Base-by-base conservation (phyloP, 1,140 invertebrate genomes). In the Anoplophora glabripennis region DNA sequence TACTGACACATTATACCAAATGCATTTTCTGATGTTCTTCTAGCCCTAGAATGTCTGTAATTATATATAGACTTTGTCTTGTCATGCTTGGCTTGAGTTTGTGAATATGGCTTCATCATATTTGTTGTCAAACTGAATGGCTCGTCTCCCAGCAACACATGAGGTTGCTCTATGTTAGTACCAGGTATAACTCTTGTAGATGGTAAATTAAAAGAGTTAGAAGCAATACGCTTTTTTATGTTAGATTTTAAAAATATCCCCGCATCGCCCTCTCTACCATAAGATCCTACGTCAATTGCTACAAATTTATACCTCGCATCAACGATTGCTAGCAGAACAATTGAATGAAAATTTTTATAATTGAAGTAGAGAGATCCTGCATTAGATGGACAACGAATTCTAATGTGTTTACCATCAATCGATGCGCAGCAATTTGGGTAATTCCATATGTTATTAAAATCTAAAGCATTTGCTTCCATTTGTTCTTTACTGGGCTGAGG, bases 91-190 rank as follows among this genome's bases (percentile, higher is more conserved):
- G 75, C 51, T 37, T 68, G 11, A 36, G 62, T 62, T n/a, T 68
- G 61, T 15, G 73, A 69, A 64, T 74, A 81, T 36, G 78, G 77
- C 41, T 71, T 67, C 75, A 81, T 77, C 49, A 80, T 55, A 56
- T 73, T 71, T 41, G 38, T 21, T 36, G 60, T 66, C 17, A 78
- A 62, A 36, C 72, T 63, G 67, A 80, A 81, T 33, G 75, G 76
- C 53, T 74, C 74, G 70, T 81, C 78, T 42, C 68, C 78, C 21
- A 77, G 64, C 65, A 81, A 72, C 10, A 15, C 17, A 46, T 14
- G 11, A 14, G 18, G 44, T 15, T 15, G 44, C 18, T 11, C 12
- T 4, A 15, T 46, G 12, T 46, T 11, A 10, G 18, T 46, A 46
- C 44, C 18, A 46, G 7, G 7, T 46, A 18, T 14, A 15, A 17